These are phyloP conservation scores for Phacellophora camtschatica DNA, from an alignment of 30 jellyfish, hydroid and myxozoan genomes.

Conservation along the genomic window DNA sequence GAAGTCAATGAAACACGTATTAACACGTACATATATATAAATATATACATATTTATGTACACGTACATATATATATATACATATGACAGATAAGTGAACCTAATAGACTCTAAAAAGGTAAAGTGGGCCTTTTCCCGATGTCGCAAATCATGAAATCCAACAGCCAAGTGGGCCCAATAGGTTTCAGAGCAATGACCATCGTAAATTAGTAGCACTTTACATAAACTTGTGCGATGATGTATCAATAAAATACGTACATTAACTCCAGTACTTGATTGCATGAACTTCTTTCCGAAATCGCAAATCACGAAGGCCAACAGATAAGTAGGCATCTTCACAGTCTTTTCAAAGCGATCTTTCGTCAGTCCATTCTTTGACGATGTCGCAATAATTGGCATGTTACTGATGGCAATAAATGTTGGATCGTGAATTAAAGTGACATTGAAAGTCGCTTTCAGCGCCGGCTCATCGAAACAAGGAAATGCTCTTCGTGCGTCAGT, in stretches of 20 bases:
- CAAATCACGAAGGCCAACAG: constrained; percentile 84
- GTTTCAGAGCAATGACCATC: too few species aligned
- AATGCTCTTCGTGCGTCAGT: constrained; percentile 90
- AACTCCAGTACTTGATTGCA: constrained; percentile 19
- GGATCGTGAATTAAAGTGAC: constrained; percentile 66
- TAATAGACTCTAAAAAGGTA: too few species aligned
- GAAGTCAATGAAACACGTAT: too few species aligned
- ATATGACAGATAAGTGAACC: too few species aligned
- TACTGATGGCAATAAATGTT: constrained; percentile 61
- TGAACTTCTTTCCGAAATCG: constrained; percentile 60
- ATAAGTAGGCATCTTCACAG: constrained; percentile 86
- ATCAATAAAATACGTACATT: constrained; percentile 25
- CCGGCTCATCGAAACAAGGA: constrained; percentile 98
- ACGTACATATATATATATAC: too few species aligned
- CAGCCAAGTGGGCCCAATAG: too few species aligned
- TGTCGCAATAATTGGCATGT: constrained; percentile 78
- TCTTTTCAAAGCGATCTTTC: constrained; percentile 54
- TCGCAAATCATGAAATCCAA: too few species aligned
- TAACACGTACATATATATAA: too few species aligned
- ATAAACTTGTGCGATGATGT: too few species aligned
- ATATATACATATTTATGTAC: too few species aligned
- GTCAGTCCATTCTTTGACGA: constrained; percentile 7
- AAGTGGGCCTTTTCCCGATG: too few species aligned
- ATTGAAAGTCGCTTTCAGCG: constrained; percentile 81
- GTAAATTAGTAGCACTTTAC: too few species aligned